Base-by-base conservation (phyloP, 2,888 invertebrate species). In the Macrophya alboannulata region DNA sequence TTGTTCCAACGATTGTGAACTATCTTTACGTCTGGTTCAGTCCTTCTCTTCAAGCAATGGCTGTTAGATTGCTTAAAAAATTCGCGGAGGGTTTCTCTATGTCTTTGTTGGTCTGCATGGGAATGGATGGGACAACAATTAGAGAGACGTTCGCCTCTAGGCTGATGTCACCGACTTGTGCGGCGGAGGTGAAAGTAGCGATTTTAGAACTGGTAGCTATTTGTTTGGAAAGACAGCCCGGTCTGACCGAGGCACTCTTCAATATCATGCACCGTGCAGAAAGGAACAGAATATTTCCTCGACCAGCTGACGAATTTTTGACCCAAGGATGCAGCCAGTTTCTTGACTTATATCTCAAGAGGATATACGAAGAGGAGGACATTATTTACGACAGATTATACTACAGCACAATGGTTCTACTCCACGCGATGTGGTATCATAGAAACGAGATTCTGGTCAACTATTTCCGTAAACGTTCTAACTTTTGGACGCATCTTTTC, bases 41-140 rank as follows among this genome's bases (percentile, higher is more conserved):
- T 88, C 94, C 95, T 2, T 92, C 94, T 17, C 91, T 96, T 25
- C 95, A 95, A 25, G 94, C 95, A 9, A 93, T 95, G 90, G 95
- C 95, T 1, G 94, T 95, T 2, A 93, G 95, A 71, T 90, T 95
- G 15, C 89, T 96, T 45, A 95, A 95, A 86, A 94, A 95, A 88
- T 94, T 95, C 84, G 95, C 95, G 48, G 90, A 93, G 94, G 94
- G 94, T 76, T 94, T 95, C 68, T 95, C 95, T 0, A 95, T 95
- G 94, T 95, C 95, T 0, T 91, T 96, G 21, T 91, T 95, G 74
- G 95, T 95, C 8, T 95, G 95, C 90, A 94, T 96, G 91, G 95
- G 95, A 17, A 94, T 94, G 91, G 95, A 95, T 86, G 95, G 95
- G 1, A 95, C 95, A 4, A 94, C 95, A 0, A 95, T 96, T 86